Base-by-base conservation (phyloP, 1,140 invertebrate species). In the Geopemphigus sp. region DNA sequence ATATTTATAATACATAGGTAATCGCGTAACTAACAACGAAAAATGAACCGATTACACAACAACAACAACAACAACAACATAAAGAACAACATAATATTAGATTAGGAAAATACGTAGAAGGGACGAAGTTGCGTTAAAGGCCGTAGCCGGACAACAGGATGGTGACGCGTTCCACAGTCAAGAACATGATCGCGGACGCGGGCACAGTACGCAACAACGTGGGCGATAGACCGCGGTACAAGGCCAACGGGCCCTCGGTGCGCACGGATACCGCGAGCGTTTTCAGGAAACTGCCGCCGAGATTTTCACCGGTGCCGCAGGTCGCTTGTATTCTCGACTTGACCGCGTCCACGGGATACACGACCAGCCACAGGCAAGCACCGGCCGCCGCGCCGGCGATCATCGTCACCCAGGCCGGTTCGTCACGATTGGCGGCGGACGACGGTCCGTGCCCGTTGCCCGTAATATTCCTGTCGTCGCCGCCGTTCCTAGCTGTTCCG, bases 291-390 rank as follows among this genome's bases (percentile, higher is more conserved):
- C 24, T 24, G 1, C 45, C 61, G 47, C 73, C 64, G 8, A 56
- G 19, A 26, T 26, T 63, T 19, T 61, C 22, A 0, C 29, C 12
- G 0, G 14, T 53, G 6, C 68, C 68, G 10, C 56, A n/a, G 5
- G 74, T 2, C 0, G 92, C 93, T 88, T 99, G 98, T 83, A 99
- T 94, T 81, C 97, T 88, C 59, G 96, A 98, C 86, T 99, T 99
- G 17, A 98, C 93, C 12, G 99, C 96, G 87, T 99, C 98, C 22
- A 94, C 91, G 0, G 98, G 98, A 85, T 98, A 99, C 81, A 98
- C 96, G 14, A 92, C 88, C 2, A 92, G 90, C 98, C 98, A 99
- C 1, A 99, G 87, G 5, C 92, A 87, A 15, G 92, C 87, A 11
- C 98, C 98, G 19, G 96, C 97, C 5, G 95, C 89, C 3, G 94